Percentiles rank a stretch among this genome's conserved stretches.
Evolutionary conservation across 2,113 vertebrate species (phyloP).

Genomic region (Chascanopsetta lugubris): DNA sequence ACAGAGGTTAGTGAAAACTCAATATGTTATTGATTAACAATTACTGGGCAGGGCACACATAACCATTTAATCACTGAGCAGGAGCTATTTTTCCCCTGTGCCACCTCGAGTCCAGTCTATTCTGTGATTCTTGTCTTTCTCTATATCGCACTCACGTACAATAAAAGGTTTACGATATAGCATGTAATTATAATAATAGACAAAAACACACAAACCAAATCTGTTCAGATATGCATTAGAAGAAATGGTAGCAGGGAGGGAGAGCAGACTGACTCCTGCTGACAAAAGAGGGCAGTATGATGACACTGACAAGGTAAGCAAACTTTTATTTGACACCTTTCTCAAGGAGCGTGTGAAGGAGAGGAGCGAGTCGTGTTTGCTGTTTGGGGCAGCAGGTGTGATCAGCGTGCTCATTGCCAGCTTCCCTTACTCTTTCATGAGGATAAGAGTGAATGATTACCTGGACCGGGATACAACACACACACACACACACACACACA

Average conservation of each 20-base stretch:
- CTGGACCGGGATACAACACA: constrained; percentile 13
- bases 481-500: constrained; percentile 1
- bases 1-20: constrained; percentile 54
- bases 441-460: constrained; percentile 46
- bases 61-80: constrained; percentile 40
- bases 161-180: constrained; percentile 3
- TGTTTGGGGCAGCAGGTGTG: constrained; percentile 19
- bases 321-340: constrained; percentile 63
- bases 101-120: constrained; percentile 23
- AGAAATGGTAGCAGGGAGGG: constrained; percentile 19
- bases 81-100: not conserved
- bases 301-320: constrained; percentile 80
- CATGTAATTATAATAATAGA: not conserved
- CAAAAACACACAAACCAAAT: constrained; percentile 30
- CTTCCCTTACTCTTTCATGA: constrained; percentile 40
- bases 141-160: not conserved
- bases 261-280: constrained; percentile 58
- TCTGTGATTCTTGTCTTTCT: constrained; percentile 19
- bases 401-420: constrained; percentile 28
- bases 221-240: constrained; percentile 47
- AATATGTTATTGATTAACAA: constrained; percentile 65
- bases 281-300: constrained; percentile 86
- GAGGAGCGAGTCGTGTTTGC: constrained; percentile 32
- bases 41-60: constrained; percentile 39
- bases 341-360: not conserved